Evolutionary conservation across 2,888 invertebrate genomes (phyloP), one percentile per base, ranked within the genome.

Genomic region (Drosophila atripex): DNA sequence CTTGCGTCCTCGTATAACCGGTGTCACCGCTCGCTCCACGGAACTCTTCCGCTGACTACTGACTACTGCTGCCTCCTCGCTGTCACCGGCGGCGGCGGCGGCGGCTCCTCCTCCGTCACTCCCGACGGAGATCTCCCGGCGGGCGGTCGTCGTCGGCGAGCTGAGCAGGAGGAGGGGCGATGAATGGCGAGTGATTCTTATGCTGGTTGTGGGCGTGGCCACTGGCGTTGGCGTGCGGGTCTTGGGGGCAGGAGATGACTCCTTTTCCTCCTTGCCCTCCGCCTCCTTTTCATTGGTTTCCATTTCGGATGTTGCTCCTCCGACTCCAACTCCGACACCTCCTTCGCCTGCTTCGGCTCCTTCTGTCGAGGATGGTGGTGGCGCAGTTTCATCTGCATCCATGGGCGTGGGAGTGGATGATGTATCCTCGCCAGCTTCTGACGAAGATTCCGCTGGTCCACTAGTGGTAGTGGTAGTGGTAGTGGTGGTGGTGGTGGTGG

Each of bases 151-250:
- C 16, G 74, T 71, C 8, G 84, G 75, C 6, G 80, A 78, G 39
- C 69, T 70, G 9, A 77, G 56, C 30, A 76, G 28, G 12, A 80
- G 54, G 21, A 86, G 65, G 1, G 89, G 86, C 25, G 90, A 89
- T 5, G 90, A 90, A 57, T 82, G 89, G 3, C 90, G 77, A 21
- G 89, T 89, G 21, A 89, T 51, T 32, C 88, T 78, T 21, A 84
- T 25, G 51, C 60, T 71, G 32, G 43, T 23, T 30, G 28, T 68
- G 23, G 47, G 52, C 30, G 53, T 47, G 6, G 52, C 30, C n/a
- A 56, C 63, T 1, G 53, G 56, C 3, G 60, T 60, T 12, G 60
- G 56, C 52, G 74, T 51, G 58, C 79, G 7, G 56, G 58, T 55
- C 16, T 53, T 69, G 18, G 69, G n/a, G 8, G 39, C 32, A 11